Evolutionary conservation across 1,140 invertebrate species (phyloP).

Genomic region (Monomorium pharaonis): DNA sequence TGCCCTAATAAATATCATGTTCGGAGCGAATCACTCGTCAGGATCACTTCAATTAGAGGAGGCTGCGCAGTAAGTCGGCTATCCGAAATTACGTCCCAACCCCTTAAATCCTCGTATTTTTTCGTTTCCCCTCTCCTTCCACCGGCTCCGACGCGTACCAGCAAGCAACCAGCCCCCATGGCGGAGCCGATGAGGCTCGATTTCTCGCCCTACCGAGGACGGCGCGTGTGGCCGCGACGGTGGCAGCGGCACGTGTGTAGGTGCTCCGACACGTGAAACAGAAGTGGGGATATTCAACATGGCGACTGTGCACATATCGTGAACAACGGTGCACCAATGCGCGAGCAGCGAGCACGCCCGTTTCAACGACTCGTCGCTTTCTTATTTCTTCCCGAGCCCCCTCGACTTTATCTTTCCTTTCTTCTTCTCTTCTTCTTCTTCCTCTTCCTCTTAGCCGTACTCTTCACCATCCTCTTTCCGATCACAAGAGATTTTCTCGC

Average conservation of each 20-base stretch:
- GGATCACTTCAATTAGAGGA: constrained; percentile 32
- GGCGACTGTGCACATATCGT: constrained; percentile 82
- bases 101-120: constrained; percentile 23
- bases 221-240: constrained; percentile 57
- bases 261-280: constrained; percentile 73
- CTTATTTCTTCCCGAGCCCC: constrained; percentile 70
- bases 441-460: constrained; percentile 5
- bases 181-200: constrained; percentile 55
- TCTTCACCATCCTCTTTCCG: background rate
- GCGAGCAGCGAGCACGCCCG: constrained; percentile 81
- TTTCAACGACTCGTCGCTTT: constrained; percentile 75
- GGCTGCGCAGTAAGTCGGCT: background rate
- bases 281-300: constrained; percentile 81
- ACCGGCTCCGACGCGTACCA: background rate
- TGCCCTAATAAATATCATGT: constrained; percentile 23
- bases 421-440: constrained; percentile 51
- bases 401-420: constrained; percentile 64
- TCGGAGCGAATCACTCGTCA: background rate
- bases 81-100: constrained; percentile 41
- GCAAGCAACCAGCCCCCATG: constrained; percentile 55
- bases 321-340: constrained; percentile 80
- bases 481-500: constrained; percentile 37
- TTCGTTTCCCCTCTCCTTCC: background rate
- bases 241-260: constrained; percentile 77
- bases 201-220: constrained; percentile 69